phyloP scores from a whole-genome alignment of 2,113 vertebrate species.

The Mionectes macconnelli region DNA sequence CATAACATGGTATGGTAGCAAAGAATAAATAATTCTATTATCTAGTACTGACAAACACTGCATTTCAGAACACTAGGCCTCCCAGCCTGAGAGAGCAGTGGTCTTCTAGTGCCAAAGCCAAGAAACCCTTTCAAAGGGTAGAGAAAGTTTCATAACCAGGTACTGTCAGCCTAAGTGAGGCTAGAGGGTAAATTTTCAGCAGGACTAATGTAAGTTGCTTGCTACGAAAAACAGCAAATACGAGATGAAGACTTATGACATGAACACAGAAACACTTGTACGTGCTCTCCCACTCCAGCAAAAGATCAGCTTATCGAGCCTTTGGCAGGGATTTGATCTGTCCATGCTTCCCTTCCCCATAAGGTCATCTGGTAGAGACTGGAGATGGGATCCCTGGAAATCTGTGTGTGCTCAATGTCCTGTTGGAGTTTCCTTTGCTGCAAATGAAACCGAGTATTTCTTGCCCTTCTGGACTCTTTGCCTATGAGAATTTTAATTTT shows the following conservation, averaged over 20 bases:
- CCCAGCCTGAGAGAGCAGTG: neutral
- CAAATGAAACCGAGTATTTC: neutral
- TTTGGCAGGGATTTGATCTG: neutral
- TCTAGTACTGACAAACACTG: neutral
- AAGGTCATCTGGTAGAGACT: neutral
- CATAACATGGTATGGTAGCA: neutral
- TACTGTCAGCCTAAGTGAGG: neutral
- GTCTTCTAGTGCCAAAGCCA: neutral
- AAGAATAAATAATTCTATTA: neutral
- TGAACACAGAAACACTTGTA: neutral
- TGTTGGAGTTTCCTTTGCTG: neutral
- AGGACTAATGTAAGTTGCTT: neutral
- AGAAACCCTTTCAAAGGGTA: neutral
- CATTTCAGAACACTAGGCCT: neutral
- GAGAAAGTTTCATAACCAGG: neutral
- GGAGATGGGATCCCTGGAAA: neutral
- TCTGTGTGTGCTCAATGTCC: neutral
- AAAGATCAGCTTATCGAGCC: neutral
- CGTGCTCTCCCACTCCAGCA: neutral
- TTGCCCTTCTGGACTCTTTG: neutral
- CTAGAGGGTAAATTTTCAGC: neutral
- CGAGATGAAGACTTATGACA: neutral
- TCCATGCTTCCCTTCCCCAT: no score
- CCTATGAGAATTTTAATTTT: neutral
- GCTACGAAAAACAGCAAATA: neutral